Evolutionary conservation across 2,888 invertebrate genomes (phyloP).

Genomic region (Beris morrisii): DNA sequence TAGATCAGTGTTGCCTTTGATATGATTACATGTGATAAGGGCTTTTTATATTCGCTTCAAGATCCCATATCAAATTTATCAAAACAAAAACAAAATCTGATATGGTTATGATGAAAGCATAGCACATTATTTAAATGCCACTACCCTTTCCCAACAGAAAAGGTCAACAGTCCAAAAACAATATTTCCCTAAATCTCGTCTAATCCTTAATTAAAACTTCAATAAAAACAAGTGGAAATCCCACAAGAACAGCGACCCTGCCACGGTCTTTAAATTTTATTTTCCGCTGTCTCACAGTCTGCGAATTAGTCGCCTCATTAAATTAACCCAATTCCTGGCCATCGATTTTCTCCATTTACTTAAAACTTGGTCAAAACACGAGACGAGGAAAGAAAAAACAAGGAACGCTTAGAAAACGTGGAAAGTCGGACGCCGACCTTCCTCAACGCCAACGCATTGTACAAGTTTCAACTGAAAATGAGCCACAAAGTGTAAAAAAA

Average conservation of each 20-base stretch:
- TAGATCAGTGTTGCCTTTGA: too few species aligned
- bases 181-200: too few species aligned
- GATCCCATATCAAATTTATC: too few species aligned
- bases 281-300: constrained; percentile 6
- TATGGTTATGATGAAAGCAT: too few species aligned
- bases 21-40: too few species aligned
- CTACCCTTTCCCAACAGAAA: constrained; percentile 11
- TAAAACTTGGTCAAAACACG: constrained; percentile 33
- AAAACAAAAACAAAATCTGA: too few species aligned
- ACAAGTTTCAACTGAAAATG: constrained; percentile 31
- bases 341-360: constrained; percentile 36
- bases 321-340: constrained; percentile 39
- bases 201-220: too few species aligned
- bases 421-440: constrained; percentile 32
- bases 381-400: constrained; percentile 29
- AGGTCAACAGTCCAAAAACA: constrained; percentile 25
- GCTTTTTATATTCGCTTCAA: too few species aligned
- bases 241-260: too few species aligned
- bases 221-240: too few species aligned
- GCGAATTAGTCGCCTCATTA: constrained; percentile 33
- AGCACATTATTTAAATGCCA: too few species aligned
- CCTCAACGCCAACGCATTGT: constrained; percentile 28
- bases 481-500: constrained; percentile 39
- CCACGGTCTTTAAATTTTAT: constrained; percentile 14
- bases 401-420: constrained; percentile 23